A percentile compares a stretch with the other conserved stretches of the same genome.
Evolutionary conservation across 2,888 invertebrate species (phyloP).

Genomic region (Lasioglossum calceatum): DNA sequence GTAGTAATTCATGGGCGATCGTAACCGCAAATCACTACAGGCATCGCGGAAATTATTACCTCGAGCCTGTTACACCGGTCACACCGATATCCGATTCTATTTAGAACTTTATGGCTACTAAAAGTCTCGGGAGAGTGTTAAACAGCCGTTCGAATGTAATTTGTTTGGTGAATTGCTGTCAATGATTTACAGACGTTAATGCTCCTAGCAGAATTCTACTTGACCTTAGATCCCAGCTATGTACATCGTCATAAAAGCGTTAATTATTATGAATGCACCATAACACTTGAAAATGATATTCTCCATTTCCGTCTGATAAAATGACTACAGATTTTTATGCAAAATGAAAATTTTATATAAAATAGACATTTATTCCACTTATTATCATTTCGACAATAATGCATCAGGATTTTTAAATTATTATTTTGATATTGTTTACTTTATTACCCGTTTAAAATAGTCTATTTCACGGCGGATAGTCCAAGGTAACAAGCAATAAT

Average conservation of each 20-base stretch:
- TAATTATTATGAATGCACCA: background rate
- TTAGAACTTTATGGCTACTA: background rate
- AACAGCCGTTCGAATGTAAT: background rate
- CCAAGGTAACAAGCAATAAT: no score
- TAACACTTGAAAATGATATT: background rate
- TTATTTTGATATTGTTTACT: no score
- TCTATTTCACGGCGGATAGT: no score
- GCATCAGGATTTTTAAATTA: no score
- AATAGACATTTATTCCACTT: no score
- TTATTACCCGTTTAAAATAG: no score
- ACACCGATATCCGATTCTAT: background rate
- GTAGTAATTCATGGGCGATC: background rate
- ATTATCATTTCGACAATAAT: no score
- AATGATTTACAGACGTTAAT: background rate
- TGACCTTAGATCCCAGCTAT: background rate
- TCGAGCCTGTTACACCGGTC: background rate
- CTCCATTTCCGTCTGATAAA: background rate
- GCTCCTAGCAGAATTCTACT: background rate
- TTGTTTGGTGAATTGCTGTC: background rate
- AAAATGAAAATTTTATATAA: background rate
- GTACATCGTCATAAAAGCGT: background rate
- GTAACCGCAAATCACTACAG: conserved; percentile 4
- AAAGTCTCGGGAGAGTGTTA: background rate
- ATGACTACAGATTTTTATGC: background rate
- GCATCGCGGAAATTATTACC: background rate